Percentiles rank a stretch among this genome's conserved stretches.
Evolutionary conservation across 2,888 invertebrate species (phyloP).

Genomic region (Phymatocera aterrima): DNA sequence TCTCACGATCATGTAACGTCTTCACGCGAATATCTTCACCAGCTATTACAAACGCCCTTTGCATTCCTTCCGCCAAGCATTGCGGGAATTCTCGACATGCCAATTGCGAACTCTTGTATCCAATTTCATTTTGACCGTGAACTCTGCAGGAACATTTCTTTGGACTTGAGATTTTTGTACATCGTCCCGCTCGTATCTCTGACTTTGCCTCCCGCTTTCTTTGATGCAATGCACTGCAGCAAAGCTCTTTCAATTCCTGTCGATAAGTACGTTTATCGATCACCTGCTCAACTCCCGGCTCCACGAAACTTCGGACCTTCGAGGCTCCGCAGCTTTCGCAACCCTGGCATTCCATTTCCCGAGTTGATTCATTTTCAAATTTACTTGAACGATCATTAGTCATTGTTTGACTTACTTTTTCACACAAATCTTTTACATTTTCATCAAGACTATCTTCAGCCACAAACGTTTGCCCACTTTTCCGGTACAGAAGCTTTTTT

Average conservation of each 20-base stretch:
- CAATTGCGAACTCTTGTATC: not conserved
- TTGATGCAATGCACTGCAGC: not conserved
- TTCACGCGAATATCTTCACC: constrained; percentile 6
- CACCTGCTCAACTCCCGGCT: not conserved
- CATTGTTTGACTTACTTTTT: not conserved
- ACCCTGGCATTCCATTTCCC: not conserved
- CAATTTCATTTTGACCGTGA: not conserved
- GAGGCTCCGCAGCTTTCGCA: not conserved
- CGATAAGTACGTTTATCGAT: not conserved
- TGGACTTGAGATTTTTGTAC: not conserved
- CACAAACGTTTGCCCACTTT: not conserved
- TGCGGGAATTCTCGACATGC: not conserved
- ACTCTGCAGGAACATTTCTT: not conserved
- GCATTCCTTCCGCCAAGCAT: not conserved
- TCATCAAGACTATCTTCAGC: not conserved
- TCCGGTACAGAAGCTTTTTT: not conserved
- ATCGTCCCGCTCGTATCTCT: not conserved
- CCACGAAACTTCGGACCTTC: not conserved
- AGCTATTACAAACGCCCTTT: not conserved
- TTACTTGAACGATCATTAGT: not conserved
- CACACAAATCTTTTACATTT: not conserved
- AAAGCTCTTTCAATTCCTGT: not conserved
- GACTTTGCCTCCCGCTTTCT: not conserved
- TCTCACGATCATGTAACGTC: constrained; percentile 1
- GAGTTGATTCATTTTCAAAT: not conserved